Evolutionary conservation across 1,140 invertebrate genomes (phyloP).

Genomic region (Drosophila tristis): DNA sequence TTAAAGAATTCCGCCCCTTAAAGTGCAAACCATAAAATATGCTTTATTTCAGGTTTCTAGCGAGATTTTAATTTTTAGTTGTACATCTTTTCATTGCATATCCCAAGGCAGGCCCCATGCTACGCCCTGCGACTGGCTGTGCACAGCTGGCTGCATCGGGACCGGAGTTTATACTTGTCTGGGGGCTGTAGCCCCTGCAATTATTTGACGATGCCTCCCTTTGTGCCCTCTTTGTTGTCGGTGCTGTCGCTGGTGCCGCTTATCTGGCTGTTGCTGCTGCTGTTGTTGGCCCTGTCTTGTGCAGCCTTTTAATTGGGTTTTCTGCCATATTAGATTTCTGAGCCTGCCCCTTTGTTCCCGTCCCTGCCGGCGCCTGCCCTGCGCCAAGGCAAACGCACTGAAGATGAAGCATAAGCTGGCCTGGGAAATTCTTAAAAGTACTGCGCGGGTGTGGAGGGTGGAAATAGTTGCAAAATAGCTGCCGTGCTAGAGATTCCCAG

Average conservation of each 20-base stretch:
- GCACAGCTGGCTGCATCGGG: conserved; percentile 58
- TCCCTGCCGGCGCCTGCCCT: neutral
- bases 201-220: conserved; percentile 59
- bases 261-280: conserved; percentile 6
- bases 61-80: neutral
- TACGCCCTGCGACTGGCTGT: conserved; percentile 1
- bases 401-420: too few relatives aligned
- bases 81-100: conserved; percentile 15
- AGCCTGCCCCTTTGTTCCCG: neutral
- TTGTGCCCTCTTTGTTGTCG: conserved; percentile 44
- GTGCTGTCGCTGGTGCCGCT: conserved; percentile 28
- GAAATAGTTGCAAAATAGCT: conserved; percentile 13
- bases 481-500: neutral
- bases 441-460: too few relatives aligned
- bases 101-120: conserved; percentile 28
- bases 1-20: neutral
- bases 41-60: conserved; percentile 9
- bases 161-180: conserved; percentile 74
- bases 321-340: conserved; percentile 78
- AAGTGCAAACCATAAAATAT: neutral
- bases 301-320: conserved; percentile 74
- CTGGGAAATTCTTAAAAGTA: conserved; percentile 21
- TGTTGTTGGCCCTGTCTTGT: conserved; percentile 55
- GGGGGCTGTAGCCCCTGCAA: conserved; percentile 45
- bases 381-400: conserved; percentile 21